phyloP scores from a whole-genome alignment of 2,888 invertebrate genomes.

The Bellardia bayeri region DNA sequence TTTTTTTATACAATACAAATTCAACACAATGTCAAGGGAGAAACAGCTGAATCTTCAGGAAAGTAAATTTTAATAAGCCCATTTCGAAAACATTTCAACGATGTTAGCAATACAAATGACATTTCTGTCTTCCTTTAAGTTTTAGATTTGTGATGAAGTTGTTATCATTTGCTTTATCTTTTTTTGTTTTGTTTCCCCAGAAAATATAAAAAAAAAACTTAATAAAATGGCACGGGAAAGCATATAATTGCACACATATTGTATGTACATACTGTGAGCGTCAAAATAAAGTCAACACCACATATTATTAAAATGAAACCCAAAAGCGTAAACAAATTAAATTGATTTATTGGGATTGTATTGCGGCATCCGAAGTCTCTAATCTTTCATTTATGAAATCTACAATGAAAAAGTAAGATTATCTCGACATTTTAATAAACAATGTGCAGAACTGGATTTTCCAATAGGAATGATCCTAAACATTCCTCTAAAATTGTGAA shows the following conservation, averaged over 20 bases:
- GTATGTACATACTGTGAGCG: too few relatives aligned
- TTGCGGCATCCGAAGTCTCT: too few relatives aligned
- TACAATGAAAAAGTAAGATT: too few relatives aligned
- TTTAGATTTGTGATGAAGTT: slow-evolving; percentile 62
- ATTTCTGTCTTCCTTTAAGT: slow-evolving; percentile 34
- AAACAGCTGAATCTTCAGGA: neutral
- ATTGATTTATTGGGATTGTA: too few relatives aligned
- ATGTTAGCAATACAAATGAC: slow-evolving; percentile 36
- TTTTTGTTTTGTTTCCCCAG: neutral
- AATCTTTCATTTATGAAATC: too few relatives aligned
- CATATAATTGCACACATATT: neutral
- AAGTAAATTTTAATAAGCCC: slow-evolving; percentile 54
- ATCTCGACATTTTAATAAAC: too few relatives aligned
- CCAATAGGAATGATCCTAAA: too few relatives aligned
- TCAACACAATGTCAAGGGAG: slow-evolving; percentile 59
- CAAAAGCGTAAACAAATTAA: too few relatives aligned
- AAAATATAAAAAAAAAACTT: slow-evolving; percentile 17
- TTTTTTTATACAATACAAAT: neutral
- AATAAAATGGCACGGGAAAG: slow-evolving; percentile 7
- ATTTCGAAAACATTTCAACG: slow-evolving; percentile 39
- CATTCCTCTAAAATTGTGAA: too few relatives aligned
- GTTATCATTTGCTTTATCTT: slow-evolving; percentile 48
- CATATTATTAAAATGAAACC: too few relatives aligned
- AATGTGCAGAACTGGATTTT: too few relatives aligned
- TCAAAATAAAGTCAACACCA: too few relatives aligned